Percentiles rank a stretch among this genome's conserved stretches.
Evolutionary conservation across 1,140 invertebrate species (phyloP).

Genomic region (Platyura marginata): DNA sequence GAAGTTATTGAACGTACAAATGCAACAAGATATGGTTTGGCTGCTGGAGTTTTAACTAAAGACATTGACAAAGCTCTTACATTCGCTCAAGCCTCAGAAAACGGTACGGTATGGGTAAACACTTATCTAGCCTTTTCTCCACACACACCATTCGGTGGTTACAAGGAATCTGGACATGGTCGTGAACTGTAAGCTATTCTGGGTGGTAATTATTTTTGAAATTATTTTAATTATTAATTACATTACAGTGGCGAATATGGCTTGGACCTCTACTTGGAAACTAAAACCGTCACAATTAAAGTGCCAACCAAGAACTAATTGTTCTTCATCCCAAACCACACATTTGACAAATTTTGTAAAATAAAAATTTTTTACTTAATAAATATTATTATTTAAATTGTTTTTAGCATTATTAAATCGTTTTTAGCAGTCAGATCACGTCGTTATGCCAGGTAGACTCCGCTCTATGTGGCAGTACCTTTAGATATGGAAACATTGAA

Average conservation of each 20-base stretch:
- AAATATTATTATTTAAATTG: too few species aligned
- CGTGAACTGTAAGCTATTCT: constrained; percentile 35
- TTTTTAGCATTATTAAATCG: too few species aligned
- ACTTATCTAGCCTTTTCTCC: constrained; percentile 56
- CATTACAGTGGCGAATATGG: constrained; percentile 38
- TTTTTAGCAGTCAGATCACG: too few species aligned
- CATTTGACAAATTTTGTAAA: too few species aligned
- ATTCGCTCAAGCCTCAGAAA: constrained; percentile 57
- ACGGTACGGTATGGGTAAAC: constrained; percentile 85
- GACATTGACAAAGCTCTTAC: constrained; percentile 63
- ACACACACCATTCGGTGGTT: constrained; percentile 74
- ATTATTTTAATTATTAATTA: neutral
- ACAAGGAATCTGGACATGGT: constrained; percentile 68
- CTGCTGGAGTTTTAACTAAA: constrained; percentile 72
- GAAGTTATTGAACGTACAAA: constrained; percentile 82
- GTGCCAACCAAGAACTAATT: constrained; percentile 9
- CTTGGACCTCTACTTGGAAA: constrained; percentile 50
- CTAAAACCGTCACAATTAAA: constrained; percentile 49
- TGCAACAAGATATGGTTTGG: constrained; percentile 73
- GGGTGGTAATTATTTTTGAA: neutral
- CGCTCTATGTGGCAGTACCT: too few species aligned
- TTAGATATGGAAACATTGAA: too few species aligned
- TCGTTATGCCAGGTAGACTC: too few species aligned
- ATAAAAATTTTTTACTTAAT: too few species aligned
- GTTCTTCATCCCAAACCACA: too few species aligned